phyloP scores from a whole-genome alignment of 2,888 invertebrate genomes.

The Lithophane semibrunnea region DNA sequence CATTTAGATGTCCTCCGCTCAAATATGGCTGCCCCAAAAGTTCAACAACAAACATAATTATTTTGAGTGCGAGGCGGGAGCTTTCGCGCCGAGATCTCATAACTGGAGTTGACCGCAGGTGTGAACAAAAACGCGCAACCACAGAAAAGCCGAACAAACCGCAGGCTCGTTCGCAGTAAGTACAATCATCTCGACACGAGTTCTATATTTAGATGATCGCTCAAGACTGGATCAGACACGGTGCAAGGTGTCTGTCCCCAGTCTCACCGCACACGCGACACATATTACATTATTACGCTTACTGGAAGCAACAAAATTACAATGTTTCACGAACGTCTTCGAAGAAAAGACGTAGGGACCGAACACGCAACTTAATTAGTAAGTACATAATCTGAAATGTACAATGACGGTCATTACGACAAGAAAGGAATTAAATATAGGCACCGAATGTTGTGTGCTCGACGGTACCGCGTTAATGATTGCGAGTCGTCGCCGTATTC shows the following conservation, averaged over 20 bases:
- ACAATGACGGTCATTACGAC: constrained; percentile 73
- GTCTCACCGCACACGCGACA: constrained; percentile 72
- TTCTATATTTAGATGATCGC: constrained; percentile 84
- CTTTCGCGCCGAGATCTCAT: constrained; percentile 69
- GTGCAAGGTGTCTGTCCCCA: constrained; percentile 76
- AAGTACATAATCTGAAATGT: constrained; percentile 73
- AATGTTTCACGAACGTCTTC: constrained; percentile 71
- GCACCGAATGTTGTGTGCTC: constrained; percentile 78
- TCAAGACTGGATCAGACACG: constrained; percentile 79
- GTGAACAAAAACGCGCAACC: constrained; percentile 83
- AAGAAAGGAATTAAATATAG: constrained; percentile 78
- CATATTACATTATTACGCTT: constrained; percentile 69
- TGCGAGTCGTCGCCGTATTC: constrained; percentile 75
- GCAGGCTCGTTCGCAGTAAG: constrained; percentile 78
- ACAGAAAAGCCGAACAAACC: constrained; percentile 79
- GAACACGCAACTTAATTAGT: constrained; percentile 75
- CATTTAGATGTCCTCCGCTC: constrained; percentile 54
- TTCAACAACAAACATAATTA: constrained; percentile 62
- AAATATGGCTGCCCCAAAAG: constrained; percentile 60
- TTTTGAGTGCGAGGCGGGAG: constrained; percentile 59
- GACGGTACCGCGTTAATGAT: constrained; percentile 81
- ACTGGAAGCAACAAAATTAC: constrained; percentile 74
- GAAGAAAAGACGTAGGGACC: constrained; percentile 68
- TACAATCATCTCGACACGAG: constrained; percentile 82
- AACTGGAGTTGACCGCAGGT: constrained; percentile 82